Percentiles rank a stretch among this genome's conserved stretches.
Conservation (phyloP, 2,888 invertebrate species). For the Adelognathus sp. region DNA sequence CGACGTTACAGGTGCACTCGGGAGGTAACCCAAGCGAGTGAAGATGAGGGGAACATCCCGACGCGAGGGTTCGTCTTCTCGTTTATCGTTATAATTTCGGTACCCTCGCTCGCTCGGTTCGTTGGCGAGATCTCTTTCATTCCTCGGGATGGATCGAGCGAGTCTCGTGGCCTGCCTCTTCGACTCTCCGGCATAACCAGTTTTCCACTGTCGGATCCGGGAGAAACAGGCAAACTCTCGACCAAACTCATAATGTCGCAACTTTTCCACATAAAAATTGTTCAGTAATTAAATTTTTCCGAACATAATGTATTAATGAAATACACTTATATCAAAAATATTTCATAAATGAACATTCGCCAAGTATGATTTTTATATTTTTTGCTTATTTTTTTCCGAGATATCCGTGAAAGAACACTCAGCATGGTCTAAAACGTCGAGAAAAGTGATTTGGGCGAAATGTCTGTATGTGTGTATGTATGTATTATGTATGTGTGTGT, state of each 20-base stretch:
- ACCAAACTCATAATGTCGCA: slow-evolving; percentile 27
- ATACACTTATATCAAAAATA: not conserved
- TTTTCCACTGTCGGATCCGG: slow-evolving; percentile 38
- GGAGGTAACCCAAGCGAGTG: slow-evolving; percentile 9
- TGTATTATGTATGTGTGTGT: too few relatives aligned
- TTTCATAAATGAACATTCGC: not conserved
- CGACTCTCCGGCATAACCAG: slow-evolving; percentile 49
- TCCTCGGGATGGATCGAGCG: slow-evolving; percentile 13
- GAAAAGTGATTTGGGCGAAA: too few relatives aligned
- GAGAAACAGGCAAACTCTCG: slow-evolving; percentile 38
- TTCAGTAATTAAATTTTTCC: too few relatives aligned
- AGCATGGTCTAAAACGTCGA: too few relatives aligned
- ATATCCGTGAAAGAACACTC: too few relatives aligned
- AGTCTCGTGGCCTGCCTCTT: slow-evolving; percentile 11
- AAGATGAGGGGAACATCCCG: not conserved
- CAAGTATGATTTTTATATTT: too few relatives aligned
- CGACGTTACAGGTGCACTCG: slow-evolving; percentile 46
- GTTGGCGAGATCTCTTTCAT: slow-evolving; percentile 38
- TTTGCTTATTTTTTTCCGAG: too few relatives aligned
- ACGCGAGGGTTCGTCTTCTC: slow-evolving; percentile 9
- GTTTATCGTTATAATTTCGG: slow-evolving; percentile 30
- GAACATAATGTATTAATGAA: not conserved
- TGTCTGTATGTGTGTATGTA: too few relatives aligned
- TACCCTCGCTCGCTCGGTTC: slow-evolving; percentile 28
- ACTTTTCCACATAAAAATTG: slow-evolving; percentile 20